Evolutionary conservation across 2,797 vertebrate species (phyloP), one percentile per base, ranked within the genome.

Genomic region (Microctenopoma lineatum): DNA sequence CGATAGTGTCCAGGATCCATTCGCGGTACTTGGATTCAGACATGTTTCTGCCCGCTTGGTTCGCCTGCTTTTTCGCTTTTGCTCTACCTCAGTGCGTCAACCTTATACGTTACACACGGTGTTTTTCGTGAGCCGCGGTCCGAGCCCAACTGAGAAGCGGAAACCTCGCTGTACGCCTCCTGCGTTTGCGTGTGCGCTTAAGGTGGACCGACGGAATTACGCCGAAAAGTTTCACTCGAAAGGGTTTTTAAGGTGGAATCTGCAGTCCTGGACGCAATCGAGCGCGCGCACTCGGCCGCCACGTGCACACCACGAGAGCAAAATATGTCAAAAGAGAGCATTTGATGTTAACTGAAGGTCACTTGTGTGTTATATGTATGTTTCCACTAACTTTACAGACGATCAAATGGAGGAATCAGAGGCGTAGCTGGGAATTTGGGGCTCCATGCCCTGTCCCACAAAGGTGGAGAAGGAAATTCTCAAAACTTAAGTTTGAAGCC

Each of bases 1-100:
- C 96, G 91, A 96, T 96, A 77, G 96, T 96, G 89, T 96, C 96
- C 90, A 96, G 80, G 66, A 96, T 96, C 96, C 95, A 96, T 90
- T 96, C 95, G 70, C 95, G 94, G 91, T 95, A 96, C 87, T 91
- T 90, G 85, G 87, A 86, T 75, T 94, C 94, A 56, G 93, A 92
- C 94, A 94, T 95, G 27, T 75, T 89, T 61, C 78, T 63, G 63
- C 70, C 66, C 59, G 44, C 25, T 45, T 15, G 55, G 11, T 59
- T 70, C 44, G 44, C 47, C 74, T 42, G 59, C 38, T 42, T 55
- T 51, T 39, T 46, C 36, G 6, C 69, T 66, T 50, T 60, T 27
- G 26, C 50, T 56, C 63, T 66, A 61, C 77, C 72, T 87, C 25
- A 7, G 87, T 88, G 87, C 88, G 89, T 85, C 87, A 93, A 88